Conservation (phyloP, 2,888 invertebrate genomes). For the Melikaiella ostensackeni region DNA sequence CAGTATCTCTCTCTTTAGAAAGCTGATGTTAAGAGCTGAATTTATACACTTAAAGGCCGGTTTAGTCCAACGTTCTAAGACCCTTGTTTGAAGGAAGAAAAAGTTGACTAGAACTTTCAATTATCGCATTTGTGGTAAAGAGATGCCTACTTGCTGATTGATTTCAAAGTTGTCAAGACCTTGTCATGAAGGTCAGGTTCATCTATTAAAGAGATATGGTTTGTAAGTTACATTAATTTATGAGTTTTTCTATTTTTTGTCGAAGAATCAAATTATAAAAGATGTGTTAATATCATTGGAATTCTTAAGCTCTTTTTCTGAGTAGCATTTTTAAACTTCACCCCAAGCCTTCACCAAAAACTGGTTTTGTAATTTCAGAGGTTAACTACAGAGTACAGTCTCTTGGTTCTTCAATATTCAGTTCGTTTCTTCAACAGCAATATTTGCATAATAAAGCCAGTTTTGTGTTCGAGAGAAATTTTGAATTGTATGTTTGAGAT, state of each 20-base stretch:
- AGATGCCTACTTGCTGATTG: not conserved
- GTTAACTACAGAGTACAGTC: not conserved
- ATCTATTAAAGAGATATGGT: not conserved
- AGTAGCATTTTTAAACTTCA: not conserved
- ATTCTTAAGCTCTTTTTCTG: not conserved
- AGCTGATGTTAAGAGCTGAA: not conserved
- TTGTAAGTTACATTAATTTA: not conserved
- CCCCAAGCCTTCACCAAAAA: slow-evolving; percentile 4
- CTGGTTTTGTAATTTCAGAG: slow-evolving; percentile 9
- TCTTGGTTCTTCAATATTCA: slow-evolving; percentile 12
- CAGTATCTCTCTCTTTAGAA: not conserved
- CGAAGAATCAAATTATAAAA: too few relatives aligned
- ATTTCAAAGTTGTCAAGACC: not conserved
- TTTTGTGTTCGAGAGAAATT: not conserved
- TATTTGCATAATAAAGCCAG: slow-evolving; percentile 10
- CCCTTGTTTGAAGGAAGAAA: not conserved
- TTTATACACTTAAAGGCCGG: too few relatives aligned
- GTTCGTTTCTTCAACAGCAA: not conserved
- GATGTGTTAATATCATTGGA: too few relatives aligned
- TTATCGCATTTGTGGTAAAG: not conserved
- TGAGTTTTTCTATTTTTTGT: not conserved
- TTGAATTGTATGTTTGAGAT: not conserved
- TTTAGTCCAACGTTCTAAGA: not conserved
- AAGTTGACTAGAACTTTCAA: not conserved
- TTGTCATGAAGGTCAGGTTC: not conserved